Evolutionary conservation across 2,888 invertebrate species (phyloP), one percentile per base, ranked within the genome.

Genomic region (Liopterus haemorrhoidalis): DNA sequence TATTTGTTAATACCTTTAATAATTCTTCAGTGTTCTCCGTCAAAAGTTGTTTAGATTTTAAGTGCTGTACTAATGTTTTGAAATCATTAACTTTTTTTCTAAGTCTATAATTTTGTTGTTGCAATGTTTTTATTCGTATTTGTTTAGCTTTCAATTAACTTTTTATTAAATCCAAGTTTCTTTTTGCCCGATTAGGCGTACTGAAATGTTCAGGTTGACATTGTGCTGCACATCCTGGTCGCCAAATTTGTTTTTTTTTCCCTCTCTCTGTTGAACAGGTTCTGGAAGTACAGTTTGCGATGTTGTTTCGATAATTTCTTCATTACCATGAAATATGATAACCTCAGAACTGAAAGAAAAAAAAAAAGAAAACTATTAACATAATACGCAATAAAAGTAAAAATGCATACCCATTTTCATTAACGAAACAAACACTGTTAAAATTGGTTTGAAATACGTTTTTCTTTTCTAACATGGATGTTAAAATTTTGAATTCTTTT

Each of bases 171-270:
- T 5, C 2, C n/a, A 37, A 37, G 15, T 37, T 37, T 25, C 37
- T 22, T 18, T 24, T 14, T 6, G 37, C 37, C 9, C 25, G 22
- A 14, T 15, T 37, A 14, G 37, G 37, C 5, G 37, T 11, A 14
- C 25, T 25, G n/a, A 37, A 37, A 25, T 37, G 37, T 5, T 18
- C 14, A 2, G 37, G 24, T n/a, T 22, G 25, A 22, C 22, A 24
- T 12, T 37, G 4, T 3, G 11, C 6, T 6, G 2, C 25, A 5
- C 25, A 25, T 14, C 37, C 24, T 12, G 37, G 37, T 2, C 37
- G 24, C 25, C 37, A 37, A 25, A 37, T 24, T 25, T 37, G 21
- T 25, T 25, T 22, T 12, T 37, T 24, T 14, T 2, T 35, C n/a
- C n/a, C n/a, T 2, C 19, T n/a, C n/a, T n/a, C n/a, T n/a, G n/a